Percentiles rank a stretch among this genome's conserved stretches.
These are phyloP conservation scores for Gonatopus flavifemur DNA, from an alignment of 1,140 invertebrate species.

Conservation along the genomic window DNA sequence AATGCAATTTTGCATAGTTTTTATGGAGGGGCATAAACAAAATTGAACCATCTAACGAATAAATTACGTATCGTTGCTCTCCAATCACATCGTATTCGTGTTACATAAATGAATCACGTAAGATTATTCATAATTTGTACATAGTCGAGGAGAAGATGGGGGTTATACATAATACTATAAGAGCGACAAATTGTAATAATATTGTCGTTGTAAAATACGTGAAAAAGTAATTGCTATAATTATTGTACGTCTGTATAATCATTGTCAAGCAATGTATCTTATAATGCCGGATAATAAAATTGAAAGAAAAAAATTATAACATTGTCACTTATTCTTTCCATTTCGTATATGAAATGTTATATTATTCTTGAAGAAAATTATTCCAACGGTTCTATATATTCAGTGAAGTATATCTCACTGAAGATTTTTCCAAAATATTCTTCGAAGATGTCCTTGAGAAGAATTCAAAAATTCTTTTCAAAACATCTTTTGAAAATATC, in stretches of 20 bases:
- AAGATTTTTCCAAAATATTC: too few relatives aligned
- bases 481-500: too few relatives aligned
- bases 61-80: background rate
- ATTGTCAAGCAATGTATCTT: constrained; percentile 56
- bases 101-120: constrained; percentile 19
- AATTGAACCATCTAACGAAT: background rate
- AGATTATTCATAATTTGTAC: constrained; percentile 24
- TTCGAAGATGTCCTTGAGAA: too few relatives aligned
- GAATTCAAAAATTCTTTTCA: too few relatives aligned
- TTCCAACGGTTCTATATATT: too few relatives aligned
- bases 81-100: constrained; percentile 1
- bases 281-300: constrained; percentile 51
- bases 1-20: too few relatives aligned
- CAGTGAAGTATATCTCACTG: too few relatives aligned
- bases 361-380: too few relatives aligned
- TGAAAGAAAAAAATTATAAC: constrained; percentile 26
- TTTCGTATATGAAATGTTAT: too few relatives aligned
- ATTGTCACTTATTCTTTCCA: too few relatives aligned
- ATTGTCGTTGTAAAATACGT: constrained; percentile 42
- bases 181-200: constrained; percentile 19
- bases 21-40: too few relatives aligned
- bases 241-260: constrained; percentile 58
- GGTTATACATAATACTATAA: background rate
- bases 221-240: constrained; percentile 34
- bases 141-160: constrained; percentile 14